These are phyloP conservation scores for Sorex araneus DNA, from an alignment of 2,113 vertebrate genomes.

Conservation along the genomic window DNA sequence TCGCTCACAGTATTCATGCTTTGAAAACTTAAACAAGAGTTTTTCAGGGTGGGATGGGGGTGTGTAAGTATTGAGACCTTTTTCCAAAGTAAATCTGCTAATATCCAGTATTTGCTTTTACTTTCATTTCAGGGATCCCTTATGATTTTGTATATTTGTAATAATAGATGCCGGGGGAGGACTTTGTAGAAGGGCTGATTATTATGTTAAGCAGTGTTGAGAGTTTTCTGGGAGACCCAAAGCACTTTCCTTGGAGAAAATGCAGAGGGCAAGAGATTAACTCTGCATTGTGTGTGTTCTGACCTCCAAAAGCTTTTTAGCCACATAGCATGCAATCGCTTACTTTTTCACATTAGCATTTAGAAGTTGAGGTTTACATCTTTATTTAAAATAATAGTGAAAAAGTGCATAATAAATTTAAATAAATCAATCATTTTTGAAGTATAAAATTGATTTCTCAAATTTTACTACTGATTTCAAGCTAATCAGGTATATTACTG, in stretches of 20 bases:
- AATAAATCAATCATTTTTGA: background rate
- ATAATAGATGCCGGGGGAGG: conserved; percentile 45
- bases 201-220: background rate
- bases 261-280: background rate
- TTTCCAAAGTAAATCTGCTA: conserved; percentile 16
- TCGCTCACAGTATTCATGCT: background rate
- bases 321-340: background rate
- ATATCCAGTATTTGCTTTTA: conserved; percentile 35
- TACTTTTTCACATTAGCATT: background rate
- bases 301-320: background rate
- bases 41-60: background rate
- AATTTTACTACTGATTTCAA: conserved; percentile 13
- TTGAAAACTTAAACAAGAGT: conserved; percentile 14
- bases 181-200: conserved; percentile 24
- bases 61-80: background rate
- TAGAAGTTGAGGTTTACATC: conserved; percentile 29
- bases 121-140: conserved; percentile 43
- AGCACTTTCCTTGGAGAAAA: conserved; percentile 20
- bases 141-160: background rate
- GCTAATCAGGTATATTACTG: background rate
- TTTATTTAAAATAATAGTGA: conserved; percentile 30
- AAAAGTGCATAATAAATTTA: background rate
- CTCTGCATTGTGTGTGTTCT: background rate
- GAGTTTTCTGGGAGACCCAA: background rate
- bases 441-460: conserved; percentile 27